Conservation (phyloP, 37 sponge, comb jelly and placozoan species). For the Hormiphora californensis region DNA sequence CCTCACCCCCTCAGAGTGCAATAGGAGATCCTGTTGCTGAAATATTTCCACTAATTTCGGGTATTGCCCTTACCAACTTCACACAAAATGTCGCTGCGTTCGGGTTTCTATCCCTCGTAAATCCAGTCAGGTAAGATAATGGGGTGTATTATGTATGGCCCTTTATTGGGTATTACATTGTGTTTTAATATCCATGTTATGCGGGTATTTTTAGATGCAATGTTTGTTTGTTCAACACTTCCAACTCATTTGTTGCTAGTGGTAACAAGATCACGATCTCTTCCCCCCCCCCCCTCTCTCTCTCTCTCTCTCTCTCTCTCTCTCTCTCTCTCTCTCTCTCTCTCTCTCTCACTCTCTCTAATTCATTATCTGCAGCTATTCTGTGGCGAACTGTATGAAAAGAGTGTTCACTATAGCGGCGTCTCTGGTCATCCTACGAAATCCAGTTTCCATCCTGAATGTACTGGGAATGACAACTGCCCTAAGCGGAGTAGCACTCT, state of each 20-base stretch:
- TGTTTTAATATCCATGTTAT: too few relatives aligned
- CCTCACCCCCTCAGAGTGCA: background rate
- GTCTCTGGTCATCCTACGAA: conserved; percentile 1
- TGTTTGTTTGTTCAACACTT: too few relatives aligned
- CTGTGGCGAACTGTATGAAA: conserved; percentile 39
- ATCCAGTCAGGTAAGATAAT: conserved; percentile 47
- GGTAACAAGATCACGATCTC: too few relatives aligned
- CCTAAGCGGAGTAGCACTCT: background rate
- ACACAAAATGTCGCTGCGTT: conserved; percentile 46
- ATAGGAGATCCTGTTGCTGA: background rate
- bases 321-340: too few relatives aligned
- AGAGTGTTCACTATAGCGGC: background rate
- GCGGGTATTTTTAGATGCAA: too few relatives aligned
- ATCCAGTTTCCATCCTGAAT: background rate
- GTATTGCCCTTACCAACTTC: background rate
- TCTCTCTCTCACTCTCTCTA: background rate
- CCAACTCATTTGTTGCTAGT: too few relatives aligned
- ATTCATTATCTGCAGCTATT: background rate
- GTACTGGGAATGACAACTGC: background rate
- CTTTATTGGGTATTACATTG: too few relatives aligned
- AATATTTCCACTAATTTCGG: background rate
- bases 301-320: too few relatives aligned
- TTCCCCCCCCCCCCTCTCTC: too few relatives aligned
- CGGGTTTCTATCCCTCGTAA: conserved; percentile 44
- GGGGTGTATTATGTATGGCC: too few relatives aligned